Conservation (phyloP, 2,888 invertebrate species). For the Allophyes oxyacanthae region DNA sequence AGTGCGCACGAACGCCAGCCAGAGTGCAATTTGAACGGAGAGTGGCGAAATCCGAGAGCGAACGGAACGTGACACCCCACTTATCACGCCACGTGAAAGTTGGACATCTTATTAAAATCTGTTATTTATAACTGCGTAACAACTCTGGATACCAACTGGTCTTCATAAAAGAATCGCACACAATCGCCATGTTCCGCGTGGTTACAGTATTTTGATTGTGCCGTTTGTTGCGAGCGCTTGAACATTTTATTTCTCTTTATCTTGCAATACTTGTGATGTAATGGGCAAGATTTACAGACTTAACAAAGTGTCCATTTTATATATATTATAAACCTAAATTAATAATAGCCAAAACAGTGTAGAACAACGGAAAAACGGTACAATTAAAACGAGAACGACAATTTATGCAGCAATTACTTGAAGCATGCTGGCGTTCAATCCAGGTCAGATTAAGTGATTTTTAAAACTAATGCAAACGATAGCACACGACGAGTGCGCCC, state of each 20-base stretch:
- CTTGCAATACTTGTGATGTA: constrained; percentile 5
- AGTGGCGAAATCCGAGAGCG: constrained; percentile 84
- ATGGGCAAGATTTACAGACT: constrained; percentile 6
- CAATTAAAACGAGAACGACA: constrained; percentile 80
- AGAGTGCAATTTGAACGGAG: constrained; percentile 80
- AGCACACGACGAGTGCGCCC: constrained; percentile 75
- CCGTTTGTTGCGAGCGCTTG: constrained; percentile 13
- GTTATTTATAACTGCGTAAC: constrained; percentile 77
- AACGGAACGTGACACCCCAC: constrained; percentile 85
- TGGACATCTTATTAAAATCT: constrained; percentile 82
- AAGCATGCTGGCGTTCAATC: constrained; percentile 82
- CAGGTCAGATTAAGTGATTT: constrained; percentile 87
- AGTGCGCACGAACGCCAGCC: constrained; percentile 69
- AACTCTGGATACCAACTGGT: constrained; percentile 49
- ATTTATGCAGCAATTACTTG: constrained; percentile 86
- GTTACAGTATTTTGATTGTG: constrained; percentile 12
- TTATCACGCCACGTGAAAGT: constrained; percentile 84
- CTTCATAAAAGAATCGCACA: constrained; percentile 46
- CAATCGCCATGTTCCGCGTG: constrained; percentile 8
- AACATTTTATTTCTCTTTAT: constrained; percentile 7
- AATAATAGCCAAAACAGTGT: constrained; percentile 18
- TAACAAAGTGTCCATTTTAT: constrained; percentile 1
- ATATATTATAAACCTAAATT: not conserved
- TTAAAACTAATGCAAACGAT: constrained; percentile 86
- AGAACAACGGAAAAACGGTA: constrained; percentile 61